Base-by-base conservation (phyloP, 2,113 vertebrate species). In the Oreochromis spilurus region DNA sequence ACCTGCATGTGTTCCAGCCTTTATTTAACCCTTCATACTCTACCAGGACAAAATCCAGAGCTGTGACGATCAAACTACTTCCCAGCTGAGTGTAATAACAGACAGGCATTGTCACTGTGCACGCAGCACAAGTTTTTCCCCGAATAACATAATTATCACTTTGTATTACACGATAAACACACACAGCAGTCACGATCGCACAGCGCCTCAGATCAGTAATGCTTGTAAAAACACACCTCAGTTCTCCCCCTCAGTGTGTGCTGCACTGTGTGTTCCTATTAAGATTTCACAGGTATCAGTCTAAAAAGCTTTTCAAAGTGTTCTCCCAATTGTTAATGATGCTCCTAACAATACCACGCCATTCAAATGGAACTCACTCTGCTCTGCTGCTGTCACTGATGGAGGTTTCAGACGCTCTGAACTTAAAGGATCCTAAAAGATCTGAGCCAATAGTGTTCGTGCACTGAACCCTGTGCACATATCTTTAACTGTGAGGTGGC, bases 211-310 rank as follows among this genome's bases (percentile, higher is more conserved):
- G 52, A 52, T 89, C 87, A 82, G 52, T 57, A 57, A 75, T 53
- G 38, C 53, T 9, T 45, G 9, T 19, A 55, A 43, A 57, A 16
- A 55, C 31, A 87, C 88, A 26, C 78, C 53, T 75, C 36, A 21
- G 83, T 62, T 36, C 88, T 82, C 19, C 57, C 52, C 75, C 31
- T 78, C 84, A 57, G 60, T 48, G 53, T 85, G 38, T 58, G 16
- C 77, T 53, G 72, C 48, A 60, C 87, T 81, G 62, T n/a, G 14
- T 55, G 82, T 89, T 83, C 85, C 85, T 72, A 87, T 85, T 78
- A 87, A 85, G 62, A 43, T 60, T 91, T 87, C 45, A 81, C 83
- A 78, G 70, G 54, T 72, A 65, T 82, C 81, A 43, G 6, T 55
- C 48, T 13, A 58, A 84, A 72, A 29, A 54, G 24, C 45, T 52